phyloP scores from a whole-genome alignment of 2,888 invertebrate genomes.

The Brachylomia viminalis region DNA sequence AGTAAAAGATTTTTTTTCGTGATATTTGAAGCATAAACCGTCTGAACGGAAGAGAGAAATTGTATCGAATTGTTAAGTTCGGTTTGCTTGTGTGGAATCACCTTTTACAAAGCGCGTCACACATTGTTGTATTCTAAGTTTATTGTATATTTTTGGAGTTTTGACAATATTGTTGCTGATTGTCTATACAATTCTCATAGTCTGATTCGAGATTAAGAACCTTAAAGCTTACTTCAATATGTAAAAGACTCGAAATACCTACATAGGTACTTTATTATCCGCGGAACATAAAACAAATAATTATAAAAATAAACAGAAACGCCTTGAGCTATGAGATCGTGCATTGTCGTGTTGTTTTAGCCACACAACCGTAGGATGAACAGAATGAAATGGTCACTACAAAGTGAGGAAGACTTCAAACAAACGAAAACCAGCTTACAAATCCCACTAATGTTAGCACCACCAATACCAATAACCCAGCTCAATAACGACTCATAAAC shows the following conservation, averaged over 20 bases:
- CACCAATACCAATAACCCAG: conserved; percentile 23
- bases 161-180: too few species aligned
- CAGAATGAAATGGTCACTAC: neutral
- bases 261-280: too few species aligned
- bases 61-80: conserved; percentile 5
- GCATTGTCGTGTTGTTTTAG: too few species aligned
- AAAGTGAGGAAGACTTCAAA: neutral
- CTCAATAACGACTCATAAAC: conserved; percentile 56
- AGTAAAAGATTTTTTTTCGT: conserved; percentile 31
- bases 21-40: conserved; percentile 20
- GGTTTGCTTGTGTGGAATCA: neutral
- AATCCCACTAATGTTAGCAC: neutral
- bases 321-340: too few species aligned
- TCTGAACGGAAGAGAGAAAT: conserved; percentile 15
- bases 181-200: too few species aligned
- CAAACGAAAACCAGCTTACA: conserved; percentile 2
- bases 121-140: too few species aligned
- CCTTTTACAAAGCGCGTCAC: neutral
- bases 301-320: neutral
- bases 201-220: too few species aligned
- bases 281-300: neutral
- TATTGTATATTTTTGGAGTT: too few species aligned
- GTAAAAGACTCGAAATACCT: too few species aligned
- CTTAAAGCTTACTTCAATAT: too few species aligned
- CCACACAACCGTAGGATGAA: too few species aligned